Evolutionary conservation across 1,140 invertebrate genomes (phyloP), one percentile per base, ranked within the genome.

Genomic region (Orius laevigatus): DNA sequence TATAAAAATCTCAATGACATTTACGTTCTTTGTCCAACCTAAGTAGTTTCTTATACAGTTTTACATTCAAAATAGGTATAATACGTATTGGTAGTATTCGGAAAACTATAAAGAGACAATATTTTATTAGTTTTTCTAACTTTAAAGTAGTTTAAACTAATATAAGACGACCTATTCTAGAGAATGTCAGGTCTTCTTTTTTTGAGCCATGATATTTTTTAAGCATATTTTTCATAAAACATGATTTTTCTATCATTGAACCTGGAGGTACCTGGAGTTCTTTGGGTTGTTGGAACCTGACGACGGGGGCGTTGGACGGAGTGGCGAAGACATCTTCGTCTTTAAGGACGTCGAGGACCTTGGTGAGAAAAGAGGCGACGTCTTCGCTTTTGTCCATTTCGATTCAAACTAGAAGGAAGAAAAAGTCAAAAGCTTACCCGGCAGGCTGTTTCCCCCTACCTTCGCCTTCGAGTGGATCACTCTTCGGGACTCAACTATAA

Each of bases 281-380:
- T 2, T 58, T 18, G 0, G 68, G 68, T 55, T 69, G 63, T 9
- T 59, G 41, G 50, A 68, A 70, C 12, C 59, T 47, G 2, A 68
- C 46, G 4, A 70, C 60, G 5, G 59, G 59, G n/a, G 58, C 35
- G 20, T 58, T 19, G 1, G 48, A 49, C 0, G 16, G 20, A n/a
- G 47, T 16, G 19, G 34, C 33, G 19, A 49, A 12, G 10, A 31
- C 47, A 18, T 38, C 47, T 31, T 39, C 20, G 2, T 39, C 14
- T 12, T 41, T 18, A 4, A 49, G 39, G 10, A 49, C 14, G 15
- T 39, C 36, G n/a, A 49, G 31, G 40, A 49, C 47, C 15, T 31
- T 49, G 9, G 18, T 18, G 12, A 49, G 38, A 18, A 49, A 19
- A 11, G 14, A 11, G 10, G 14, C 14, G 10, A 42, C 40, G 16